Base-by-base conservation (phyloP, 2,888 invertebrate genomes). In the Nymphalis polychloros region DNA sequence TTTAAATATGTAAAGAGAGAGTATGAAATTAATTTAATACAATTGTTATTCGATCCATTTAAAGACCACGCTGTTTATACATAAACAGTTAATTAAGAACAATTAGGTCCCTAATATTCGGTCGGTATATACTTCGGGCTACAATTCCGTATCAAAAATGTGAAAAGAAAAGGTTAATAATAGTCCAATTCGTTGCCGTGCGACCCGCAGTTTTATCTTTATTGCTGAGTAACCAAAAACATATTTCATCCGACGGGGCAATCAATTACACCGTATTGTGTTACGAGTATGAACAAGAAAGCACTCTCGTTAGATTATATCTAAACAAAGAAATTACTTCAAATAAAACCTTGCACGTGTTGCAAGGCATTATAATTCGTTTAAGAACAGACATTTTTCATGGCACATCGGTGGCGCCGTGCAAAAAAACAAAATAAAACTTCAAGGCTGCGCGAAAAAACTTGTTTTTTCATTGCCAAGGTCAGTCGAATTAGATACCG, bases 381-480 rank as follows among this genome's bases (percentile, higher is more conserved):
- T 17, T 20, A 52, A 67, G 63, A 61, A 69, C 59, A 67, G 35
- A 63, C 48, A 69, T 69, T 71, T 68, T 67, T 65, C 61, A 64
- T 27, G 61, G 46, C 68, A 71, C 70, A 71, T 71, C 64, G 57
- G 73, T 77, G 75, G 77, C 81, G 81, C 77, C 75, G 78, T 70
- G 81, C 81, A 84, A 81, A 85, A 81, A 85, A 80, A 23, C 79
- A 78, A 81, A 84, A 83, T 77, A 83, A 81, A 80, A 75, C 78
- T 73, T 81, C 84, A 85, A 87, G 86, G 88, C 83, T 80, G 76
- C 79, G 84, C 83, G 73, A 83, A 86, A 83, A 85, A 85, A 86
- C 85, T 80, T 83, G 85, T 86, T 87, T 85, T 88, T 92, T 91
- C 92, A 93, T 83, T 92, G 92, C 81, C 93, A 93, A 93, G 93